Percentiles rank a stretch among this genome's conserved stretches.
Evolutionary conservation across 1,140 invertebrate species (phyloP).

Genomic region (Pseudomyrmex cubaensis): DNA sequence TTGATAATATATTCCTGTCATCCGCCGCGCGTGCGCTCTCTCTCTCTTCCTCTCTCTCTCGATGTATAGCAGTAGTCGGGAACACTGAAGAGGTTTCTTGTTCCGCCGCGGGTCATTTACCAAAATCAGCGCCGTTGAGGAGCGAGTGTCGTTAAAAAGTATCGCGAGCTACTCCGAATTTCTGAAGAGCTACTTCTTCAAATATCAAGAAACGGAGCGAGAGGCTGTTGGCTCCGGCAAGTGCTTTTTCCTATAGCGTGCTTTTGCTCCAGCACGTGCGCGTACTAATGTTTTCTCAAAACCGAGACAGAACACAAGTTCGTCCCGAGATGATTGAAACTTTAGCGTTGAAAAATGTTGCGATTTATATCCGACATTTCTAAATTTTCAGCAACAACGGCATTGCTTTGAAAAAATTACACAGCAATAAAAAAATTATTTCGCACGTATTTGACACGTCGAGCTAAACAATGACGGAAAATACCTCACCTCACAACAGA

Average conservation of each 20-base stretch:
- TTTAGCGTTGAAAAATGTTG: not conserved
- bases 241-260: not conserved
- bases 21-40: not conserved
- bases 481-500: not conserved
- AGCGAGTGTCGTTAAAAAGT: conserved; percentile 57
- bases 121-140: conserved; percentile 41
- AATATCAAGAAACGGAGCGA: conserved; percentile 26
- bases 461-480: too few species aligned
- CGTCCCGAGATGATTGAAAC: not conserved
- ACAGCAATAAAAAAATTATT: conserved; percentile 3
- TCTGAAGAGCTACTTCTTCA: conserved; percentile 34
- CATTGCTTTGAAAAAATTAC: not conserved
- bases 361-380: too few species aligned
- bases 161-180: conserved; percentile 41
- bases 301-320: not conserved
- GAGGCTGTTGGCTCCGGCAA: not conserved
- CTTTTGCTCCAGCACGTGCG: not conserved
- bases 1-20: conserved; percentile 27
- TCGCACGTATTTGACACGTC: not conserved
- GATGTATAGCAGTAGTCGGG: not conserved
- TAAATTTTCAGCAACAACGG: not conserved
- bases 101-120: conserved; percentile 18
- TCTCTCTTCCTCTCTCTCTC: too few species aligned
- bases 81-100: not conserved
- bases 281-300: conserved; percentile 6